Evolutionary conservation across 1,140 invertebrate genomes (phyloP).

Genomic region (Macrobrachium rosenbergii): DNA sequence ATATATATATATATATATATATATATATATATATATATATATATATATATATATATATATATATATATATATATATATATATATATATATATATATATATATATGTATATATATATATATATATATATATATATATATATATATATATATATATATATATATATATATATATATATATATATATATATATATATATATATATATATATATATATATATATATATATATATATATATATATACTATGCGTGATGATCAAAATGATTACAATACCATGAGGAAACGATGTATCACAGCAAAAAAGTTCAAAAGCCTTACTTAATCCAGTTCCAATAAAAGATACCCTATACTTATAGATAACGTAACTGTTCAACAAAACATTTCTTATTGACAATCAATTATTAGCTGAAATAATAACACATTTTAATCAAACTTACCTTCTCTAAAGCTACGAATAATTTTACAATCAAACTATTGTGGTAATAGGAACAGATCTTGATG

Average conservation of each 20-base stretch:
- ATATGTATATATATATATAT: slow-evolving; percentile 9
- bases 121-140: slow-evolving; percentile 22
- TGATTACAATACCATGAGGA: too few species aligned
- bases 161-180: slow-evolving; percentile 15
- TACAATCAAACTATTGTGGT: too few species aligned
- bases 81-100: neutral
- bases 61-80: neutral
- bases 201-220: neutral
- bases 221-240: neutral
- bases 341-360: too few species aligned
- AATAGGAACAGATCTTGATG: too few species aligned
- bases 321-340: too few species aligned
- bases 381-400: too few species aligned
- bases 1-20: slow-evolving; percentile 7
- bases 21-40: neutral
- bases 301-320: too few species aligned
- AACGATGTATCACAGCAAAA: too few species aligned
- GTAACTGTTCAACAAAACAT: too few species aligned
- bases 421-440: too few species aligned
- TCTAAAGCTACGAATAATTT: too few species aligned
- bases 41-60: neutral
- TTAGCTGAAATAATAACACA: too few species aligned
- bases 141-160: slow-evolving; percentile 15
- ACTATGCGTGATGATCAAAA: neutral
- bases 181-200: slow-evolving; percentile 1